Evolutionary conservation across 2,888 invertebrate genomes (phyloP), one percentile per base, ranked within the genome.

Genomic region (Megamerina dolium): DNA sequence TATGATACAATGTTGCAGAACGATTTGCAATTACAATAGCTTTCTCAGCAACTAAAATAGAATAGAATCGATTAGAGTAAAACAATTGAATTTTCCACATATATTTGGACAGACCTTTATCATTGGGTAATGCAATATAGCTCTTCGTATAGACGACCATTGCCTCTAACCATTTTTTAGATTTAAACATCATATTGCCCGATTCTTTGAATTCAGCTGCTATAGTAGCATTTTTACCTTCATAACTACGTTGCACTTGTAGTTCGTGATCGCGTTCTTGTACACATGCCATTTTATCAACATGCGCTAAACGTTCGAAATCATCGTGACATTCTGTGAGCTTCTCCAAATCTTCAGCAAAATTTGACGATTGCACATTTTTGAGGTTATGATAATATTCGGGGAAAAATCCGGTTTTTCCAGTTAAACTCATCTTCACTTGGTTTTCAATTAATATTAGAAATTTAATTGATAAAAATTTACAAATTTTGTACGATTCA

Each of bases 11-110:
- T 0, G 84, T 78, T 1, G 90, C 90, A 21, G 90, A 89, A 9
- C 90, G 78, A 66, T 90, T 91, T 1, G 87, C 88, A 52, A 84
- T 73, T 5, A 85, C 74, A 30, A 88, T 79, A 1, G 85, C 75
- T 4, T 83, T 65, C 41, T 86, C 81, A 52, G 74, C 72, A 46
- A 70, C 82, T 82, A 62, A 37, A 59, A 43, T 31, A 10, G 19
- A 23, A 37, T 5, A 9, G 31, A n/a, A 37, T 19, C n/a, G 19
- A 37, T 32, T 14, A 16, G 10, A 4, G 31, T 21, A 21, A 27
- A 12, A 31, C 20, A 17, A 33, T 45, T 50, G 47, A 4, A 27
- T 39, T 17, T 26, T 14, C 1, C 5, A 45, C 5, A 37, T 21
- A 32, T 19, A 31, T 21, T 27, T 23, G 21, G n/a, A 30, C 60